Evolutionary conservation across 2,888 invertebrate genomes (phyloP).

Genomic region (Drepana falcataria): DNA sequence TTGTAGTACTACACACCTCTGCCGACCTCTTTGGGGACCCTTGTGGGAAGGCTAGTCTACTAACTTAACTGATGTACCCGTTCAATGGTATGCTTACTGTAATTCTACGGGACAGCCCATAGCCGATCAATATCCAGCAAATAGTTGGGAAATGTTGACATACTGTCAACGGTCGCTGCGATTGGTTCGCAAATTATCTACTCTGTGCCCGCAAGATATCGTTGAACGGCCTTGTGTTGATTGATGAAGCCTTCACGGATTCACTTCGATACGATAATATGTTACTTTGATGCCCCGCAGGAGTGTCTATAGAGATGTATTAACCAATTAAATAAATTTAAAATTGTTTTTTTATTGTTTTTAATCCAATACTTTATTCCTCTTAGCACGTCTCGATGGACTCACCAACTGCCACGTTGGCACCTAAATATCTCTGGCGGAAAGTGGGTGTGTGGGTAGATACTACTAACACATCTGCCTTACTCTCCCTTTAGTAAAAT

Average conservation of each 20-base stretch:
- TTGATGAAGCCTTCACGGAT: constrained; percentile 6
- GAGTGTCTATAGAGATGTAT: constrained; percentile 6
- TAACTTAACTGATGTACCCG: no score
- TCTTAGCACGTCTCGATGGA: no score
- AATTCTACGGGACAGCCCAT: neutral
- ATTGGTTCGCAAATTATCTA: neutral
- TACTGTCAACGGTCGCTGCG: neutral
- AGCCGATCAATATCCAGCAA: neutral
- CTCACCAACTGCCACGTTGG: no score
- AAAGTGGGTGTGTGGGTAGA: no score
- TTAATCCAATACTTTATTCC: no score
- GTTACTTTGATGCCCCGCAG: constrained; percentile 12
- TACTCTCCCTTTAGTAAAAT: no score
- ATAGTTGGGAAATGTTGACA: neutral
- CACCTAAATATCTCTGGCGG: no score
- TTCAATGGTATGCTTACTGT: no score
- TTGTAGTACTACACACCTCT: no score
- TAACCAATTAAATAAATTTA: constrained; percentile 1
- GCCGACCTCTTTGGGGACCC: no score
- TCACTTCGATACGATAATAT: constrained; percentile 12
- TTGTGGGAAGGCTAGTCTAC: no score
- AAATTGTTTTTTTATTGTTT: neutral
- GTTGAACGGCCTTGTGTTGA: constrained; percentile 1
- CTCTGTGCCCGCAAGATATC: constrained; percentile 1
- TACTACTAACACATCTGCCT: no score